Evolutionary conservation across 2,797 vertebrate species (phyloP).

Genomic region (Microctenopoma steveboyesi): DNA sequence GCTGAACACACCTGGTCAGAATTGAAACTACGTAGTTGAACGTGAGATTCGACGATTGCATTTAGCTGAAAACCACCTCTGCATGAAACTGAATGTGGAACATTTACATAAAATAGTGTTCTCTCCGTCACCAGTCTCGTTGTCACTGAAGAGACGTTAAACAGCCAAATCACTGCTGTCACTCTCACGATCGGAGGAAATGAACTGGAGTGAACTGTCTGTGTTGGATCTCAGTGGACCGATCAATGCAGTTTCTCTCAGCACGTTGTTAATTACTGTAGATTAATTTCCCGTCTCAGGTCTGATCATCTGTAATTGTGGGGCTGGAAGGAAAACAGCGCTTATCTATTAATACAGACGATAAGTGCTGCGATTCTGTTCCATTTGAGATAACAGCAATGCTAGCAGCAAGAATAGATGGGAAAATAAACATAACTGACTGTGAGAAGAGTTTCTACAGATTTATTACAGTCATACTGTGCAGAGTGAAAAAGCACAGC

Average conservation of each 20-base stretch:
- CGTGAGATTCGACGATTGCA: background rate
- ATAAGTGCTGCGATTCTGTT: too few species aligned
- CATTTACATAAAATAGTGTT: background rate
- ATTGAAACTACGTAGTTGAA: too few species aligned
- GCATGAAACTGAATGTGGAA: background rate
- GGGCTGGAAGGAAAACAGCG: background rate
- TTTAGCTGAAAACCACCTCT: background rate
- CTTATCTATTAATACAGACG: background rate
- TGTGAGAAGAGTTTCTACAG: too few species aligned
- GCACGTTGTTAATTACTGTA: background rate
- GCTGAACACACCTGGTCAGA: too few species aligned
- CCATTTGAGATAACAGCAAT: too few species aligned
- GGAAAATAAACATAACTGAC: too few species aligned
- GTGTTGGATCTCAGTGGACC: background rate
- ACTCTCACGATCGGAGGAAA: slow-evolving; percentile 13
- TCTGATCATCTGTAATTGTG: background rate
- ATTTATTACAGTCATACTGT: too few species aligned
- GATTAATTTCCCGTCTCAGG: background rate
- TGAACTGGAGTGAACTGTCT: slow-evolving; percentile 5
- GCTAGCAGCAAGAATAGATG: too few species aligned
- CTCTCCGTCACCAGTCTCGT: background rate
- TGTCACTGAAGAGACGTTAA: slow-evolving; percentile 20
- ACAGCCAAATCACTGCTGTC: slow-evolving; percentile 22
- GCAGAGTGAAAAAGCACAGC: too few species aligned
- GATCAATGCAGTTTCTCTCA: background rate